phyloP scores from a whole-genome alignment of 2,797 vertebrate species.

The Cyclopterus lumpus region DNA sequence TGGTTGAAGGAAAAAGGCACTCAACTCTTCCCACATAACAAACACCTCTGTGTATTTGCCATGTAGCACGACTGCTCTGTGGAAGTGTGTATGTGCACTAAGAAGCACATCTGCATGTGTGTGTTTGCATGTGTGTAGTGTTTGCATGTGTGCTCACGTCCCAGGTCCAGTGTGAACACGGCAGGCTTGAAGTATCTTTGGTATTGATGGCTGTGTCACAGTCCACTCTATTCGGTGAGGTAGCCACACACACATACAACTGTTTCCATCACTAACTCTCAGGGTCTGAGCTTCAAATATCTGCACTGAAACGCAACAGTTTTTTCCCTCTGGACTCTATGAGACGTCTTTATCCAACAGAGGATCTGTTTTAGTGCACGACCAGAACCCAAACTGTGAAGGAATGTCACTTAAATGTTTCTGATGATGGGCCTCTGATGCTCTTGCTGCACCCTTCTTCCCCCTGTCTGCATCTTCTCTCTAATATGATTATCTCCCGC shows the following conservation, averaged over 20 bases:
- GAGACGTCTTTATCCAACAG: slow-evolving; percentile 30
- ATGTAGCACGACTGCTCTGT: slow-evolving; percentile 78
- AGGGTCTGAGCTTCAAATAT: slow-evolving; percentile 52
- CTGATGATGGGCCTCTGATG: slow-evolving; percentile 46
- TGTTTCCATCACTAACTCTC: slow-evolving; percentile 83
- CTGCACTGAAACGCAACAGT: slow-evolving; percentile 49
- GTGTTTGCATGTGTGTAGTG: slow-evolving; percentile 46
- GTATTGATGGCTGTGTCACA: slow-evolving; percentile 92
- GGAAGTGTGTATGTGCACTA: slow-evolving; percentile 32
- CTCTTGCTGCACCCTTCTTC: slow-evolving; percentile 43
- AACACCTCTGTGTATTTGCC: slow-evolving; percentile 75
- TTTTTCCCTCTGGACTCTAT: slow-evolving; percentile 30
- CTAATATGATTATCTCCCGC: slow-evolving; percentile 84
- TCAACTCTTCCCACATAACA: slow-evolving; percentile 87
- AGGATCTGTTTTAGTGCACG: slow-evolving; percentile 55
- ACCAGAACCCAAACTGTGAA: slow-evolving; percentile 44
- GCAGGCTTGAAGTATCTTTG: slow-evolving; percentile 94
- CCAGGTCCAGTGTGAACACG: slow-evolving; percentile 81
- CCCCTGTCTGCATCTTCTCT: slow-evolving; percentile 63
- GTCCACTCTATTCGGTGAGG: slow-evolving; percentile 93
- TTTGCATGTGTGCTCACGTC: slow-evolving; percentile 42
- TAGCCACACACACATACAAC: slow-evolving; percentile 82
- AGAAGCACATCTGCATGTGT: slow-evolving; percentile 29
- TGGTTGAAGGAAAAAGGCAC: slow-evolving; percentile 97
- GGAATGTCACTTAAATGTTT: slow-evolving; percentile 41